A percentile compares a stretch with the other conserved stretches of the same genome.
These are phyloP conservation scores for Microchrysa polita DNA, from an alignment of 2,888 invertebrate species.

Conservation along the genomic window DNA sequence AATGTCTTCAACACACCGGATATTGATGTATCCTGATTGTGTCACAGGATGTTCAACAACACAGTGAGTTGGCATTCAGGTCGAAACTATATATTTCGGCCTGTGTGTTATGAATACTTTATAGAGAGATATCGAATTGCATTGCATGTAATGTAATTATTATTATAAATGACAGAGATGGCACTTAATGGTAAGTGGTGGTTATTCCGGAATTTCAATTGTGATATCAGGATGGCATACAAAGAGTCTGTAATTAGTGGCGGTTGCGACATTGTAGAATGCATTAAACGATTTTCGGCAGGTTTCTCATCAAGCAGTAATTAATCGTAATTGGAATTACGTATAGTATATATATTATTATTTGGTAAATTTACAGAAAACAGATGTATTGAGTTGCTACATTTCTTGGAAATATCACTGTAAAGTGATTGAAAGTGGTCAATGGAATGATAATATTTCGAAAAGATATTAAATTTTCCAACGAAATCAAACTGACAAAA, in stretches of 20 bases:
- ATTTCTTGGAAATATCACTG: too few relatives aligned
- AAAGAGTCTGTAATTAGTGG: background rate
- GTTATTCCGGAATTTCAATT: background rate
- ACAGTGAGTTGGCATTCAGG: too few relatives aligned
- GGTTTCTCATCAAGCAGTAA: background rate
- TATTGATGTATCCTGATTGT: conserved; percentile 8
- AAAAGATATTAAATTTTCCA: too few relatives aligned
- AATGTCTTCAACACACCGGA: conserved; percentile 5
- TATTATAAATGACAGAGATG: conserved; percentile 1
- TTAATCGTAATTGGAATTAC: conserved; percentile 5
- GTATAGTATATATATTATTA: too few relatives aligned
- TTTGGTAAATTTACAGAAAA: too few relatives aligned
- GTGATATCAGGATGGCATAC: background rate
- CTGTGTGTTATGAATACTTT: background rate
- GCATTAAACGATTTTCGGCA: background rate
- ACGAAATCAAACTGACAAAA: too few relatives aligned
- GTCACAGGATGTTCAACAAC: background rate
- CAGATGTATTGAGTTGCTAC: too few relatives aligned
- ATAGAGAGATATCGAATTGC: background rate
- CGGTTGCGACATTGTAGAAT: background rate
- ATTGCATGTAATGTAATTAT: conserved; percentile 4
- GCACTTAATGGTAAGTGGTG: background rate
- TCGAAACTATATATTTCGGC: too few relatives aligned
- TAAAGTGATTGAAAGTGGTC: too few relatives aligned
- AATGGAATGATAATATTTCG: too few relatives aligned